These are phyloP conservation scores for Pectinophora gossypiella DNA, from an alignment of 1,140 invertebrate species.

Conservation along the genomic window DNA sequence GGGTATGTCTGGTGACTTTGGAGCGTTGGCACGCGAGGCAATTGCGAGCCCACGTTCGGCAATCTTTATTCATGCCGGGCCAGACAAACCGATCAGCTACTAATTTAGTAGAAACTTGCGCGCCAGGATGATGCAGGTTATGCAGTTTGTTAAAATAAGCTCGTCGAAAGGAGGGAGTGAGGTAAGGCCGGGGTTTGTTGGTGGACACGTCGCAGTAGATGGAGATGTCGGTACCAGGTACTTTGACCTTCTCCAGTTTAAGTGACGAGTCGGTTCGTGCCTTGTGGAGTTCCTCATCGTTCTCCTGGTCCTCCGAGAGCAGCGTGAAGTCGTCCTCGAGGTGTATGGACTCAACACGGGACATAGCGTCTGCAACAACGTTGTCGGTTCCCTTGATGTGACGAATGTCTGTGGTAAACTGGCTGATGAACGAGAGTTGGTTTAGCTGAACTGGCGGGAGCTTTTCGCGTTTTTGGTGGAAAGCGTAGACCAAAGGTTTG, in stretches of 20 bases:
- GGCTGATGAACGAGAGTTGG: constrained; percentile 4
- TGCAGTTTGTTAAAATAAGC: background rate
- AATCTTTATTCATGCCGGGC: background rate
- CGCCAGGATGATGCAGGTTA: background rate
- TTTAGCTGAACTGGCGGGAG: constrained; percentile 4
- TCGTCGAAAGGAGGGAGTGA: background rate
- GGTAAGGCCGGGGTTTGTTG: background rate
- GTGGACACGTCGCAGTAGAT: background rate
- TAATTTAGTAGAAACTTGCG: background rate
- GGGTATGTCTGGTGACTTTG: too few species aligned
- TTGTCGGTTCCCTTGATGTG: constrained; percentile 6
- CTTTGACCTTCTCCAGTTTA: background rate
- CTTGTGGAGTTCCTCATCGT: background rate
- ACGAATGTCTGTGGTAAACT: constrained; percentile 8
- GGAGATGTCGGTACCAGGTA: background rate
- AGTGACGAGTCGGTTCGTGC: background rate
- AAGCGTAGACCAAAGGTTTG: constrained; percentile 10
- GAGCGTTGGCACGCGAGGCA: background rate
- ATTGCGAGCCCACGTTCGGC: background rate
- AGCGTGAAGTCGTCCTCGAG: too few species aligned
- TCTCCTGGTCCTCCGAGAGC: too few species aligned
- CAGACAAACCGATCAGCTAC: too few species aligned
- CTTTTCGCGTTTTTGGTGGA: constrained; percentile 4
- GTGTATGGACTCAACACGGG: constrained; percentile 32
- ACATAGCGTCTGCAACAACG: constrained; percentile 17